Evolutionary conservation across 2,888 invertebrate species (phyloP), one percentile per base, ranked within the genome.

Genomic region (Cheilosia grossa): DNA sequence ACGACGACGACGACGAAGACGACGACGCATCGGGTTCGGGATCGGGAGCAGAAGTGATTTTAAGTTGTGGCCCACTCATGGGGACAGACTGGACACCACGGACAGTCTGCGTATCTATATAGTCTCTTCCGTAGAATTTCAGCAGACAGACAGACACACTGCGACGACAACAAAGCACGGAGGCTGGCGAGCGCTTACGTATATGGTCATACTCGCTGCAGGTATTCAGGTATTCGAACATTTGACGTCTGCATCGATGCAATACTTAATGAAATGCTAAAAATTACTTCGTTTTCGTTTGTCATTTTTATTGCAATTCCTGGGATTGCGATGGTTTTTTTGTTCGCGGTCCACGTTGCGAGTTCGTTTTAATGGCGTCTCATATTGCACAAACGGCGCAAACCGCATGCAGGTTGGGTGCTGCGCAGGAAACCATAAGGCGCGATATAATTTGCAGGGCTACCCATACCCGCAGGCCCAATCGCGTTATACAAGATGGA

Each of bases 261-360:
- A 77, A 85, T 85, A 77, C 81, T 85, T 85, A 85, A 85, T 85
- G 85, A 85, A 85, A 85, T 85, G 85, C 85, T 85, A 85, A 85
- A 85, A 85, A 85, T 85, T 85, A 81, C 85, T 85, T 85, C 85
- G 85, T 85, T 85, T 85, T 85, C 85, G 85, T 85, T 85, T 85
- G 85, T 85, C 85, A 85, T 85, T 85, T 85, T 85, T 85, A 85
- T 85, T 85, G 85, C 81, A 81, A 85, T 85, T 85, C 85, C 56
- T 85, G 81, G 85, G 75, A 85, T 85, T 85, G 75, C 85, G 21
- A 85, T 70, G 75, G 74, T 53, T 75, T 81, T 27, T 80, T 58
- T 66, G n/a, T 33, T 21, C 13, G 47, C 19, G 67, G 82, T 67
- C 47, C 63, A 66, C 47, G 54, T 58, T 33, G 21, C 40, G 27